Conservation (phyloP, 2,888 invertebrate genomes). For the Drosophila helvetica region DNA sequence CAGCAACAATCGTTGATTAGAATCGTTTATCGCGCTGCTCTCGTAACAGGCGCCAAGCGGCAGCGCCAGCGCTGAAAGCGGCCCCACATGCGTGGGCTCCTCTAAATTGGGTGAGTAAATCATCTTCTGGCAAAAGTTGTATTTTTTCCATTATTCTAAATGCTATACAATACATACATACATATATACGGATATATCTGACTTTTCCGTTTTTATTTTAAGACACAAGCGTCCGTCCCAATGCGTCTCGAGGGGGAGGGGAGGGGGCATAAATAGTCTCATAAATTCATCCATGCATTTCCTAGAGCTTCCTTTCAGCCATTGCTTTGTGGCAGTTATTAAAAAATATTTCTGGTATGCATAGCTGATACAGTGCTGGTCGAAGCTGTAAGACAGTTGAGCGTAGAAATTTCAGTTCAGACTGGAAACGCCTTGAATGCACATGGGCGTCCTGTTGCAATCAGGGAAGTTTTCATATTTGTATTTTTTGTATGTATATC, state of each 20-base stretch:
- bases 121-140: conserved; percentile 41
- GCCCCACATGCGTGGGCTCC: conserved; percentile 77
- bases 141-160: conserved; percentile 27
- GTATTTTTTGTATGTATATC: no score
- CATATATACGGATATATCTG: conserved; percentile 16
- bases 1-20: no score
- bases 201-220: conserved; percentile 21
- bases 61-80: conserved; percentile 62
- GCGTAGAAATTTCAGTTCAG: background rate
- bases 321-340: conserved; percentile 46
- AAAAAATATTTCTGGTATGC: conserved; percentile 19
- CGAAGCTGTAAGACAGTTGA: background rate
- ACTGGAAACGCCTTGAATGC: no score
- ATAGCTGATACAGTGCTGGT: background rate
- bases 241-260: background rate
- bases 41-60: conserved; percentile 47
- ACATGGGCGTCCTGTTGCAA: no score
- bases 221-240: background rate
- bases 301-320: conserved; percentile 19
- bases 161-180: conserved; percentile 9
- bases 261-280: conserved; percentile 10
- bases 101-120: conserved; percentile 78
- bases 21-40: no score
- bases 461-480: no score
- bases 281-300: conserved; percentile 68